Conservation (phyloP, 2,888 invertebrate genomes). For the Pemphredon lugubris region DNA sequence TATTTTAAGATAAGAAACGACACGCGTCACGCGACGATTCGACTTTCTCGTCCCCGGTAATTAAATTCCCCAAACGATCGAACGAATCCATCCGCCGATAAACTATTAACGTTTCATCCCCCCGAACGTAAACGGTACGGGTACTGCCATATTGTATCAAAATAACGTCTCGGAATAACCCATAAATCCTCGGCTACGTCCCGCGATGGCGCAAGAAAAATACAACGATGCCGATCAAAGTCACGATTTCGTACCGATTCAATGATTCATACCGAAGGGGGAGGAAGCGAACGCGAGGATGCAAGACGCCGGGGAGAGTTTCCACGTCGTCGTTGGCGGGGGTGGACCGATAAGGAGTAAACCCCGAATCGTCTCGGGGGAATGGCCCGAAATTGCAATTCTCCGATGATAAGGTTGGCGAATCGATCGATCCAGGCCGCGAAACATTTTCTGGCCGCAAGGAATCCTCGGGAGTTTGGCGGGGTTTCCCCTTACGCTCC, state of each 20-base stretch:
- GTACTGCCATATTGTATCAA: too few species aligned
- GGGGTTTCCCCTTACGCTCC: constrained; percentile 55
- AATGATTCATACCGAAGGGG: constrained; percentile 29
- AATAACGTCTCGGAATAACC: too few species aligned
- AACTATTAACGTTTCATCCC: not conserved
- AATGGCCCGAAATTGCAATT: constrained; percentile 66
- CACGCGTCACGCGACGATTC: too few species aligned
- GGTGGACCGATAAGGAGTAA: constrained; percentile 47
- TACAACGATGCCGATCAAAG: constrained; percentile 7
- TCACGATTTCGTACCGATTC: constrained; percentile 7
- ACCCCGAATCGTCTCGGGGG: constrained; percentile 55
- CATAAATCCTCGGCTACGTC: constrained; percentile 15
- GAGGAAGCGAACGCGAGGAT: not conserved
- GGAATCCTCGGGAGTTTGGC: constrained; percentile 44
- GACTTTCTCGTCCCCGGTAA: too few species aligned
- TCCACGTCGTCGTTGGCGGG: constrained; percentile 6
- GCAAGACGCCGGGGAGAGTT: constrained; percentile 15
- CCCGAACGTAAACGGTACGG: too few species aligned
- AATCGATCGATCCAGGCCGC: constrained; percentile 56
- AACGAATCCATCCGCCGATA: not conserved
- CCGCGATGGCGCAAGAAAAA: constrained; percentile 4
- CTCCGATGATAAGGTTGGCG: constrained; percentile 64
- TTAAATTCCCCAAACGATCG: too few species aligned
- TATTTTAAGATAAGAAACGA: too few species aligned
- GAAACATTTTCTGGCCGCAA: constrained; percentile 60